Percentiles rank a stretch among this genome's conserved stretches.
Conservation (phyloP, 2,113 vertebrate species). For the Ptilonorhynchus violaceus region DNA sequence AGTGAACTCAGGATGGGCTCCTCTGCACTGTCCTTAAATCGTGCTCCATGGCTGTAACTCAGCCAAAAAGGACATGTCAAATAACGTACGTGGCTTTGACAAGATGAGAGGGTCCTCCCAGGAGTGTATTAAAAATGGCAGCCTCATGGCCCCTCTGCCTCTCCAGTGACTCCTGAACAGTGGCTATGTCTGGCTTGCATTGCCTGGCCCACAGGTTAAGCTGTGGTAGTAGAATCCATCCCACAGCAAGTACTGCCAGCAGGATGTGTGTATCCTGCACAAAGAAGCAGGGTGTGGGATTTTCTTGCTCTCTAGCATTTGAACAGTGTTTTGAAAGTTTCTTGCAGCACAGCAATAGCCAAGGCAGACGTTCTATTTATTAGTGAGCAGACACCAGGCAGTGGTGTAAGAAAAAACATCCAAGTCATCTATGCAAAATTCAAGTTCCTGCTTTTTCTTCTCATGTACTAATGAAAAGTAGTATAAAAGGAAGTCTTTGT, state of each 20-base stretch:
- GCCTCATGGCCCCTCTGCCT: neutral
- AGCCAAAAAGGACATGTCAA: neutral
- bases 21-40: neutral
- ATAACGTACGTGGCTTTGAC: neutral
- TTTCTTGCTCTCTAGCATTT: neutral
- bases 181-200: neutral
- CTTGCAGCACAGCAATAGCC: neutral
- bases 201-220: neutral
- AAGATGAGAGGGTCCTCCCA: neutral
- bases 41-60: neutral
- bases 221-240: neutral
- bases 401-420: neutral
- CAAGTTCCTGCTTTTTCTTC: neutral
- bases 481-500: neutral
- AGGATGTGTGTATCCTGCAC: rapidly evolving
- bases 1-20: neutral
- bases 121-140: neutral
- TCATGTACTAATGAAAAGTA: neutral
- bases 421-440: neutral
- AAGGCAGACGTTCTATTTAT: neutral
- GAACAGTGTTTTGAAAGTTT: neutral
- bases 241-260: too few species aligned
- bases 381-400: neutral
- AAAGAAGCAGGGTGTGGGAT: neutral
- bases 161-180: neutral